phyloP scores from a whole-genome alignment of 2,888 invertebrate genomes.

The Horisme vitalbata region DNA sequence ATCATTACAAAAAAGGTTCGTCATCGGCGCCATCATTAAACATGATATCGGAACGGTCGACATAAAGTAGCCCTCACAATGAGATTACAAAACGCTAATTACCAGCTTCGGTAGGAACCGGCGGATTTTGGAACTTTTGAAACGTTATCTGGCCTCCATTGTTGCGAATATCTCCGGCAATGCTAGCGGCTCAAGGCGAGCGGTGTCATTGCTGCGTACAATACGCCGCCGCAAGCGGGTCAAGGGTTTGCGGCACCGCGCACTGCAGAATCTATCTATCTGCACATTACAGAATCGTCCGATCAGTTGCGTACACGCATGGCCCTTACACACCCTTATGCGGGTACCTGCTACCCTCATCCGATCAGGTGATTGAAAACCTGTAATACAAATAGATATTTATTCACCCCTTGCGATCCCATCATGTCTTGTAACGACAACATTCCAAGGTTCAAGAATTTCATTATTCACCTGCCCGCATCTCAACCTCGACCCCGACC shows the following conservation, averaged over 20 bases:
- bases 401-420: conserved; percentile 60
- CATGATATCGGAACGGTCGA: conserved; percentile 13
- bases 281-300: background rate
- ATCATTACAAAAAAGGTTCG: conserved; percentile 43
- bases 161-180: conserved; percentile 83
- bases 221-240: conserved; percentile 76
- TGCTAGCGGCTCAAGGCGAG: conserved; percentile 81
- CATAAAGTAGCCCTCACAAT: conserved; percentile 42
- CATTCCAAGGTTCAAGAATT: conserved; percentile 62
- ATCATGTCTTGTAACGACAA: conserved; percentile 50
- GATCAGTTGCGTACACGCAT: conserved; percentile 28
- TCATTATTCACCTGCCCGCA: conserved; percentile 71
- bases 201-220: conserved; percentile 82
- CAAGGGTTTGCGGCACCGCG: conserved; percentile 68
- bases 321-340: conserved; percentile 42
- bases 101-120: conserved; percentile 61
- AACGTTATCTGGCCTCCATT: conserved; percentile 83
- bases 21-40: conserved; percentile 20
- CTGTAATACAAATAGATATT: conserved; percentile 46
- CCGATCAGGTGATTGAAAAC: conserved; percentile 66
- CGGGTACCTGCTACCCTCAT: conserved; percentile 69
- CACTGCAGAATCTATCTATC: conserved; percentile 38
- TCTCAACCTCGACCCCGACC: conserved; percentile 50
- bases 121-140: conserved; percentile 80
- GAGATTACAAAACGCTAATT: conserved; percentile 70